Conservation (phyloP, 1,140 invertebrate species). For the Campoletis sonorensis region DNA sequence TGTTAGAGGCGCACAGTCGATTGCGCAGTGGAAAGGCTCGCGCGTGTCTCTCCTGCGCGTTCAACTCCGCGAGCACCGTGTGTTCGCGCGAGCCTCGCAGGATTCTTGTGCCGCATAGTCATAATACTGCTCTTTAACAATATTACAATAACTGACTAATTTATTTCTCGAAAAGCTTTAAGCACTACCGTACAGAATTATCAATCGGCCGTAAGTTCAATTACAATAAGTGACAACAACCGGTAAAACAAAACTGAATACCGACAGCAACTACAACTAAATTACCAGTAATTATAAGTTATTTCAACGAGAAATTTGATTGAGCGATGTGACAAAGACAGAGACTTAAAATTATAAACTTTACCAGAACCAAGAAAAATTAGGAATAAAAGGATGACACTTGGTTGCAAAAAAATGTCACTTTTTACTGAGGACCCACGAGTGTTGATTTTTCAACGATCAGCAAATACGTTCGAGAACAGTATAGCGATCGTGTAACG, state of each 20-base stretch:
- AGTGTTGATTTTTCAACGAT: background rate
- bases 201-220: background rate
- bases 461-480: background rate
- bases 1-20: slow-evolving; percentile 26
- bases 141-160: background rate
- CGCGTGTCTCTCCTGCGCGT: slow-evolving; percentile 25
- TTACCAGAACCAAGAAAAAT: background rate
- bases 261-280: background rate
- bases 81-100: slow-evolving; percentile 34
- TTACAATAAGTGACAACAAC: background rate
- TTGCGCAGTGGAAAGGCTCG: slow-evolving; percentile 41
- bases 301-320: background rate
- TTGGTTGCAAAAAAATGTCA: background rate
- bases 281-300: background rate
- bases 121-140: slow-evolving; percentile 13
- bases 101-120: slow-evolving; percentile 33
- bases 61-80: slow-evolving; percentile 4
- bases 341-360: background rate
- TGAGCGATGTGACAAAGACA: background rate
- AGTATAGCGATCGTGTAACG: background rate
- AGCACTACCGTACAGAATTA: background rate
- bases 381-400: background rate
- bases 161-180: background rate
- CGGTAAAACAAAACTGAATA: background rate
- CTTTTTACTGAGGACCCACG: background rate